Conservation (phyloP, 2,113 vertebrate genomes). For the Petaurus breviceps region DNA sequence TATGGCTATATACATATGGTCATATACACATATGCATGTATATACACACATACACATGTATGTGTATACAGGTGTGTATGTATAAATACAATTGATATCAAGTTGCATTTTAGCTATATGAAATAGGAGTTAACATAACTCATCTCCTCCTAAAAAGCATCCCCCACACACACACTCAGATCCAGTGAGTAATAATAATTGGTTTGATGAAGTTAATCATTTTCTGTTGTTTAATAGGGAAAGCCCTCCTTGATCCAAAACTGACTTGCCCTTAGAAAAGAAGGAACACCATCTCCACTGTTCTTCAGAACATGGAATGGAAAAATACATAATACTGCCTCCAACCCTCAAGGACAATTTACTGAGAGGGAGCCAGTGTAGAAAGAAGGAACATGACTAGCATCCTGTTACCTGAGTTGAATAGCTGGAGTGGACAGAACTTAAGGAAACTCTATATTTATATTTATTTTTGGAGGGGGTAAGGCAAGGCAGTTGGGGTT, state of each 20-base stretch:
- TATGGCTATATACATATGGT: too few relatives aligned
- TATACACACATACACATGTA: too few relatives aligned
- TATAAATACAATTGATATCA: too few relatives aligned
- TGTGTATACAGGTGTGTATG: too few relatives aligned
- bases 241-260: neutral
- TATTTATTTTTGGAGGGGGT: too few relatives aligned
- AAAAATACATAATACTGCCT: neutral
- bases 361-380: neutral
- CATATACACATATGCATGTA: too few relatives aligned
- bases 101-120: too few relatives aligned
- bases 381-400: neutral
- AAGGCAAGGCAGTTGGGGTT: too few relatives aligned
- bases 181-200: neutral
- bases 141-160: too few relatives aligned
- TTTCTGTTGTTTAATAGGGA: neutral
- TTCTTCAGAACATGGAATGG: neutral
- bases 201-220: neutral
- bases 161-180: neutral
- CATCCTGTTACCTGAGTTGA: neutral
- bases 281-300: neutral
- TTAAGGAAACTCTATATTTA: neutral
- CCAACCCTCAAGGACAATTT: neutral
- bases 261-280: neutral
- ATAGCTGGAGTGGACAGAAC: neutral
- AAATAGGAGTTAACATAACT: too few relatives aligned